phyloP scores from a whole-genome alignment of 2,113 vertebrate species.

The Poeciliopsis turrubarensis region DNA sequence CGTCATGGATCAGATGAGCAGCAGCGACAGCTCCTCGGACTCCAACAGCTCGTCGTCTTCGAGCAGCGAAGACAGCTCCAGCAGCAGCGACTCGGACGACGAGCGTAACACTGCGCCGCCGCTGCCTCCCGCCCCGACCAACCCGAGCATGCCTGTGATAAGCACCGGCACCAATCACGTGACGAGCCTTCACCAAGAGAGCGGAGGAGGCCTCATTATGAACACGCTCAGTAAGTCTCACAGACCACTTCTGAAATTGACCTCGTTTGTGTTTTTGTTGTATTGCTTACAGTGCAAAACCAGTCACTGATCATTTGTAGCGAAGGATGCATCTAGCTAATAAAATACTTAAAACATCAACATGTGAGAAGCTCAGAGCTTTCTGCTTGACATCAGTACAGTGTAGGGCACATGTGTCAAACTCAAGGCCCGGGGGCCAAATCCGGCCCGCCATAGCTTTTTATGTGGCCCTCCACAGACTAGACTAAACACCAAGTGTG shows the following conservation, averaged over 20 bases:
- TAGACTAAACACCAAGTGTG: too few relatives aligned
- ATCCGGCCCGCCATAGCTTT: too few relatives aligned
- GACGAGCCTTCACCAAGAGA: constrained; percentile 79
- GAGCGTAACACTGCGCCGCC: constrained; percentile 60
- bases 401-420: too few relatives aligned
- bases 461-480: too few relatives aligned
- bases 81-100: constrained; percentile 86
- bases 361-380: too few relatives aligned
- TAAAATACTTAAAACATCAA: too few relatives aligned
- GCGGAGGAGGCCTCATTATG: constrained; percentile 81
- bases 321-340: too few relatives aligned
- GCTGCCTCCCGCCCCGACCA: constrained; percentile 44
- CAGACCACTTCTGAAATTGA: background rate
- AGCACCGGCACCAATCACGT: constrained; percentile 46
- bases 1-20: constrained; percentile 94
- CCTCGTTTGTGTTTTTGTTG: background rate
- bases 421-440: too few relatives aligned
- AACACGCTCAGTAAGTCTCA: constrained; percentile 93
- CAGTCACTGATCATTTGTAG: too few relatives aligned
- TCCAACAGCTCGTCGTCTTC: constrained; percentile 94
- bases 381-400: too few relatives aligned
- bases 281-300: too few relatives aligned
- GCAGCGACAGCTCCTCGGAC: constrained; percentile 90
- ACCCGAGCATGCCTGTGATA: constrained; percentile 78
- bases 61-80: constrained; percentile 89